A percentile compares a stretch with the other conserved stretches of the same genome.
Evolutionary conservation across 2,888 invertebrate species (phyloP).

Genomic region (Chironomus riparius): DNA sequence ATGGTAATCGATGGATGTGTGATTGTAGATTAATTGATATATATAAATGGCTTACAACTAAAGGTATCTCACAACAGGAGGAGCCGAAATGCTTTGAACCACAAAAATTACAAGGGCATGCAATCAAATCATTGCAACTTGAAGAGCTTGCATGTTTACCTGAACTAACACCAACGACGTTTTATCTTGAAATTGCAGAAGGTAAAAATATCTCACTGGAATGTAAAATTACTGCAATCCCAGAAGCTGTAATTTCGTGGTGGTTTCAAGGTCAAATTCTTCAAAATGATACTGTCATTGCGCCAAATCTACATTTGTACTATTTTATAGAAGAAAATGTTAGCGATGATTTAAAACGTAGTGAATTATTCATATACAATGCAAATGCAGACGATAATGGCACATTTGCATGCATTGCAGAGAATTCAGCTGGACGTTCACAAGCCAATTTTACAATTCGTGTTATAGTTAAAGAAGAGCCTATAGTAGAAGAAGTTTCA

Average conservation of each 20-base stretch:
- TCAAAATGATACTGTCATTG: slow-evolving; percentile 63
- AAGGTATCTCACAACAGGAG: slow-evolving; percentile 63
- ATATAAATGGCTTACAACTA: slow-evolving; percentile 66
- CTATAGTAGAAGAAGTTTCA: slow-evolving; percentile 55
- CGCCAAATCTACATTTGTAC: slow-evolving; percentile 56
- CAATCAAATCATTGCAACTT: slow-evolving; percentile 57
- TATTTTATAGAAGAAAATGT: slow-evolving; percentile 64
- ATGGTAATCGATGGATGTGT: slow-evolving; percentile 83
- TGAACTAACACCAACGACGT: slow-evolving; percentile 63
- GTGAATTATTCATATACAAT: slow-evolving; percentile 70
- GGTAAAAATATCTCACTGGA: slow-evolving; percentile 73
- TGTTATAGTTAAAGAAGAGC: slow-evolving; percentile 64
- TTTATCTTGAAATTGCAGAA: slow-evolving; percentile 66
- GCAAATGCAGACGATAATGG: slow-evolving; percentile 73
- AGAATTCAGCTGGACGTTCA: slow-evolving; percentile 72
- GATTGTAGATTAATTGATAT: slow-evolving; percentile 73
- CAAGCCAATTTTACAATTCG: slow-evolving; percentile 74
- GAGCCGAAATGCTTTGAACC: slow-evolving; percentile 72
- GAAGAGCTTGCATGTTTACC: slow-evolving; percentile 75
- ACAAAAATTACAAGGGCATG: slow-evolving; percentile 53
- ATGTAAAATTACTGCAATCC: slow-evolving; percentile 71
- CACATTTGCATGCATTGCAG: slow-evolving; percentile 75
- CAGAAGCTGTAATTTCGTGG: slow-evolving; percentile 75
- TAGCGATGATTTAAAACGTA: slow-evolving; percentile 54
- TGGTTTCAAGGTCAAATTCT: slow-evolving; percentile 71